phyloP scores from a whole-genome alignment of 2,888 invertebrate species.

The Troides helena region DNA sequence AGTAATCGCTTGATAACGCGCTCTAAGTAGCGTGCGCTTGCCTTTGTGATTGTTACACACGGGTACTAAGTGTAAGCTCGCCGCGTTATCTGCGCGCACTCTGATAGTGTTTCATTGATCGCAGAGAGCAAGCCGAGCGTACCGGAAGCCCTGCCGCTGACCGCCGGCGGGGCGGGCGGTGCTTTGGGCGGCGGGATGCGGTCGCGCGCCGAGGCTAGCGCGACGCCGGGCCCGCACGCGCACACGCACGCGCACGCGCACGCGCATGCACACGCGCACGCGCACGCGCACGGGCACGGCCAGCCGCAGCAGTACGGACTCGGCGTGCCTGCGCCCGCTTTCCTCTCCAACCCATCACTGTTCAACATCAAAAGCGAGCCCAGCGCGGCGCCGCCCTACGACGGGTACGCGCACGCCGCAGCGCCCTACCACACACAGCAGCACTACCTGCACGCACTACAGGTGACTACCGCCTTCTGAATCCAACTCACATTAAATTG shows the following conservation, averaged over 20 bases:
- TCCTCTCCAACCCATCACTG: conserved; percentile 60
- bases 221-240: conserved; percentile 79
- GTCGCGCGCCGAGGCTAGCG: conserved; percentile 53
- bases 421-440: conserved; percentile 71
- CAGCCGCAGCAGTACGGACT: conserved; percentile 54
- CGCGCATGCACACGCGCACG: conserved; percentile 46
- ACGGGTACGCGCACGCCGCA: conserved; percentile 47
- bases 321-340: conserved; percentile 49
- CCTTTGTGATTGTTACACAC: too few species aligned
- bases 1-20: too few species aligned
- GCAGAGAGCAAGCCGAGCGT: conserved; percentile 68
- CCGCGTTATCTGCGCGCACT: too few species aligned
- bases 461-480: conserved; percentile 42
- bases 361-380: conserved; percentile 77
- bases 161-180: conserved; percentile 54
- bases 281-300: conserved; percentile 48
- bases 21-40: too few species aligned
- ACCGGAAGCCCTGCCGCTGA: conserved; percentile 68
- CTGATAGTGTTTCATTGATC: conserved; percentile 21
- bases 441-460: conserved; percentile 80
- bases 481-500: too few species aligned
- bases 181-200: conserved; percentile 44
- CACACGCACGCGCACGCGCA: conserved; percentile 60
- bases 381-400: conserved; percentile 53
- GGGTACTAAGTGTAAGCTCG: too few species aligned